Evolutionary conservation across 1,140 invertebrate genomes (phyloP), one percentile per base, ranked within the genome.

Genomic region (Musca vetustissima): DNA sequence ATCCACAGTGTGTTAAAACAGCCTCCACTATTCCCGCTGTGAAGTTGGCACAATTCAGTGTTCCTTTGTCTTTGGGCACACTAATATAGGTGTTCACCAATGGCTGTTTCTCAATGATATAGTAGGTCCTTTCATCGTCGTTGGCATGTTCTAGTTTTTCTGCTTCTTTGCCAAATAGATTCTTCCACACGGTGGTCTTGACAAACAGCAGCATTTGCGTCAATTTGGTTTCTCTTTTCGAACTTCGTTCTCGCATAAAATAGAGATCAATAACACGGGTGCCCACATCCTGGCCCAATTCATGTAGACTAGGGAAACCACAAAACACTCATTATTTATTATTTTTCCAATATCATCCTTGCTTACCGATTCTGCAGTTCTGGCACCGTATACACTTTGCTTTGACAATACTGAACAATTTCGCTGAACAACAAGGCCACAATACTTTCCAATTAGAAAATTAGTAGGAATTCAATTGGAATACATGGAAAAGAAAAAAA

Each of bases 141-240:
- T 98, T 98, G 11, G 96, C 96, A 84, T 98, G 94, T 83, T 99
- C 98, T 67, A 99, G 83, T 83, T 99, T 99, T 80, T 99, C 98
- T 64, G 97, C 97, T 87, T 99, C 98, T 80, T 94, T 94, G 13
- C 96, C 96, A 88, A 98, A 99, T 1, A 99, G 85, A 68, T 92
- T 93, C 87, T 98, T 99, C 98, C 98, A 99, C 15, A 99, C 85
- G 2, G 95, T 95, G 57, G 93, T 94, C 84, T 98, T 98, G 1
- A 99, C 91, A 84, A 99, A 99, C 1, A 98, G 84, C 11, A 99
- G 83, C 86, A 98, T 96, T 80, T 96, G 97, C 0, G 99, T 85
- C 6, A 99, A 80, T 83, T 99, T 99, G 0, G 93, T 96, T 85
- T 99, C 98, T 36, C 97, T 84, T 85, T 98, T 99, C 67, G 92